Evolutionary conservation across 2,113 vertebrate species (phyloP).

Genomic region (Plecturocebus donacophilus): DNA sequence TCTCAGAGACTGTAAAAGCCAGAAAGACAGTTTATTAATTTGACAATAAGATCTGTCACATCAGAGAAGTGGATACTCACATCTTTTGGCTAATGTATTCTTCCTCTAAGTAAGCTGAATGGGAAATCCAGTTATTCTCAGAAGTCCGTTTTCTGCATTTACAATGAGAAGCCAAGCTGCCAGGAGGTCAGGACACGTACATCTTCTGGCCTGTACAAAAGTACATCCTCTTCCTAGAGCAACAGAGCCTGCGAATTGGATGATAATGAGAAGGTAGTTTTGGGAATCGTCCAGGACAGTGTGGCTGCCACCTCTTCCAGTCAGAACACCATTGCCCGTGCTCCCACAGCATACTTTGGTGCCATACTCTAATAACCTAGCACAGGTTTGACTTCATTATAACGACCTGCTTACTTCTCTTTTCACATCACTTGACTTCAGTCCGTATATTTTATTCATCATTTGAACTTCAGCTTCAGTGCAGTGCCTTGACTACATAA

Average conservation of each 20-base stretch:
- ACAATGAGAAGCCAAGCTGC: slow-evolving; percentile 29
- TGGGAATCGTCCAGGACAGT: neutral
- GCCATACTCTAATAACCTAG: neutral
- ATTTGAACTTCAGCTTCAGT: neutral
- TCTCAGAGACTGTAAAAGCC: neutral
- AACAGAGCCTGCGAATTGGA: neutral
- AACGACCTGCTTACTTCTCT: neutral
- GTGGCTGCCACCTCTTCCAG: neutral
- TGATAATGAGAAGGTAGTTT: slow-evolving; percentile 44
- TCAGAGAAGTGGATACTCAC: neutral
- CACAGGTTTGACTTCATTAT: neutral
- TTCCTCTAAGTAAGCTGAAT: neutral
- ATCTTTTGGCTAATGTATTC: neutral
- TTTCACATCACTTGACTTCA: neutral
- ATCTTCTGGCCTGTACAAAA: slow-evolving; percentile 5
- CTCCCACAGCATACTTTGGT: neutral
- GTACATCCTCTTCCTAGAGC: slow-evolving; percentile 17
- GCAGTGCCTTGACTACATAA: neutral
- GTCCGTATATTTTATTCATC: neutral
- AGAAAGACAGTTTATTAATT: slow-evolving; percentile 33
- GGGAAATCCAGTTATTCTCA: slow-evolving; percentile 16
- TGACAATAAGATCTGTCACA: slow-evolving; percentile 23
- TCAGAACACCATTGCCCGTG: neutral
- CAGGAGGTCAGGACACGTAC: neutral
- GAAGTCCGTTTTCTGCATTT: neutral